Base-by-base conservation (phyloP, 2,113 vertebrate genomes). In the Chaetura pelagica region DNA sequence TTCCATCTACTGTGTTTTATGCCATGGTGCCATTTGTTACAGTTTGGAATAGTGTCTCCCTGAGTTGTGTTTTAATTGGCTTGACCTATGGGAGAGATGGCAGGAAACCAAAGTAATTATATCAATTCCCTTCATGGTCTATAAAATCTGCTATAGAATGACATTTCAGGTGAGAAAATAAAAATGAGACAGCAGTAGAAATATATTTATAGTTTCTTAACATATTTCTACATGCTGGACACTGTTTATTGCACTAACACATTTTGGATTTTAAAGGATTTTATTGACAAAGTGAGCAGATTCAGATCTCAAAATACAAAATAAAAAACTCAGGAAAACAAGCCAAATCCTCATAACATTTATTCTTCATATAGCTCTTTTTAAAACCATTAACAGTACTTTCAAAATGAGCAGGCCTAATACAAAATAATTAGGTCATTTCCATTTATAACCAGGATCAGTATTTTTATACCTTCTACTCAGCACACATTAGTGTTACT, bases 21-120 rank as follows among this genome's bases (percentile, higher is more conserved):
- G 91, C 90, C 92, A 85, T 66, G 35, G 9, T 76, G 79, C 96
- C 98, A 98, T 97, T 97, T 98, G 98, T 94, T 94, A 77, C 78
- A 86, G 49, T 97, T 96, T 91, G 86, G 96, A 96, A 69, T 90
- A 95, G 18, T 58, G 34, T 91, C 84, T 97, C 94, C 69, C 85
- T 96, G 62, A 77, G 88, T 97, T 94, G 85, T 95, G 90, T 89
- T 95, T 97, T 98, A 98, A 98, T 98, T 97, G 97, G 88, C 90
- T 97, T 97, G 97, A 97, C 98, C 98, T 98, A 94, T 97, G 96
- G 90, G 92, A 98, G 94, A 83, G 38, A 96, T 97, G 96, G 95
- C 95, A 97, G 80, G 84, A 92, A 96, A 97, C 96, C 94, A 97
- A 97, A 69, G 71, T 97, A 97, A 98, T 98, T 97, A 96, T 84